These are phyloP conservation scores for Aplodontia rufa DNA, from an alignment of 2,113 vertebrate genomes.

Conservation along the genomic window DNA sequence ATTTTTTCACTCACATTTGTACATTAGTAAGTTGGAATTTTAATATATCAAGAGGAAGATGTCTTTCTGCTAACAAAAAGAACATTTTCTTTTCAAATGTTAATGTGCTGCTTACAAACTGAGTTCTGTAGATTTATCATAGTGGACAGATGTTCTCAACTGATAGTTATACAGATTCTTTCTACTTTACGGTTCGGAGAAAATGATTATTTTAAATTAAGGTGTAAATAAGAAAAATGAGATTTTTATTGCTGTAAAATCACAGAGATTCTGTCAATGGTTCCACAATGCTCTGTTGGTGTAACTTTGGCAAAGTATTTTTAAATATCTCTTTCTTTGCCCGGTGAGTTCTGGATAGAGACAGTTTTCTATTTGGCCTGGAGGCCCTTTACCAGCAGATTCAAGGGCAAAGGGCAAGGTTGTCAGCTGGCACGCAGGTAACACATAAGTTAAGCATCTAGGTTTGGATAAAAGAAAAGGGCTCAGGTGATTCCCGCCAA, in stretches of 20 bases:
- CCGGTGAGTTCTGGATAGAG: not conserved
- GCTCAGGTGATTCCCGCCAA: not conserved
- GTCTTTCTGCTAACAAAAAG: not conserved
- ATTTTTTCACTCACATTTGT: slow-evolving; percentile 23
- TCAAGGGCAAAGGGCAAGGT: not conserved
- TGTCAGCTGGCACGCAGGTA: not conserved
- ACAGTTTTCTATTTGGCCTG: not conserved
- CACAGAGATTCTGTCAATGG: not conserved
- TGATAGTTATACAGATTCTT: slow-evolving; percentile 3
- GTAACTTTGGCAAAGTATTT: not conserved
- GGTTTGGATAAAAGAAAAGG: not conserved
- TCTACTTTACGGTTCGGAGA: not conserved
- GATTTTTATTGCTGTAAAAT: not conserved
- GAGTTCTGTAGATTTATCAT: slow-evolving; percentile 9
- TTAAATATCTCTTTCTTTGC: not conserved
- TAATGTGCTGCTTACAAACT: not conserved
- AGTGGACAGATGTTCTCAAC: slow-evolving; percentile 51
- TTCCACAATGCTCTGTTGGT: not conserved
- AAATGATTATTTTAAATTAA: slow-evolving; percentile 53
- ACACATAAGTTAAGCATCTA: not conserved
- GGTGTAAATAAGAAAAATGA: slow-evolving; percentile 19
- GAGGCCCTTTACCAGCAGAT: not conserved
- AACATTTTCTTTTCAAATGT: slow-evolving; percentile 42
- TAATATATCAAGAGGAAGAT: slow-evolving; percentile 41
- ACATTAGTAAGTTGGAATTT: slow-evolving; percentile 39